A percentile compares a stretch with the other conserved stretches of the same genome.
phyloP scores from a whole-genome alignment of 2,888 invertebrate genomes.

The Eupsilia transversa region DNA sequence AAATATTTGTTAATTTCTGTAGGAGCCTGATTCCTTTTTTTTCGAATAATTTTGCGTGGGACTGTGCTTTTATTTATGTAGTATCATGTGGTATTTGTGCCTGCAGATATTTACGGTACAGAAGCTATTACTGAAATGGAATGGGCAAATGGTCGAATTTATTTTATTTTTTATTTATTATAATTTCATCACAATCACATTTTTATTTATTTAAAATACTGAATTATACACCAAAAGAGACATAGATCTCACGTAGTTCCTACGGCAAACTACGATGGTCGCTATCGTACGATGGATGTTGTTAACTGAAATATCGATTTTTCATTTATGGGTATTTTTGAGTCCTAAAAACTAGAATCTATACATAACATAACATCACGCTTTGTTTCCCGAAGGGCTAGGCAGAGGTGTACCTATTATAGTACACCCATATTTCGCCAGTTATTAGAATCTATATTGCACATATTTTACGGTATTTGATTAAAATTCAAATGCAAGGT shows the following conservation, averaged over 20 bases:
- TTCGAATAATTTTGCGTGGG: background rate
- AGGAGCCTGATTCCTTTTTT: constrained; percentile 10
- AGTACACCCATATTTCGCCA: too few species aligned
- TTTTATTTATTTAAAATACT: too few species aligned
- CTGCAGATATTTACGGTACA: too few species aligned
- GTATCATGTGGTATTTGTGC: background rate
- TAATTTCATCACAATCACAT: too few species aligned
- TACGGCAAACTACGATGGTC: background rate
- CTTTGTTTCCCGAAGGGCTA: too few species aligned
- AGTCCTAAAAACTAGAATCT: too few species aligned
- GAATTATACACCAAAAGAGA: background rate
- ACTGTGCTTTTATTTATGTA: constrained; percentile 25
- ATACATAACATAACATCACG: too few species aligned
- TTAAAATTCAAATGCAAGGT: constrained; percentile 32
- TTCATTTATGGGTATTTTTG: background rate
- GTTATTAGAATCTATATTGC: background rate
- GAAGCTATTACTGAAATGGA: background rate
- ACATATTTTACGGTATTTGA: constrained; percentile 20
- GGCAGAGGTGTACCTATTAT: too few species aligned
- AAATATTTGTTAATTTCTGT: constrained; percentile 52
- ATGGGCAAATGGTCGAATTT: too few species aligned
- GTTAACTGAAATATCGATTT: background rate
- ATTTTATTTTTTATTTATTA: too few species aligned
- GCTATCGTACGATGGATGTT: too few species aligned
- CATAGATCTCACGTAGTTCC: background rate